Percentiles rank a stretch among this genome's conserved stretches.
Conservation (phyloP, 2,888 invertebrate species). For the Glomeris marginata region DNA sequence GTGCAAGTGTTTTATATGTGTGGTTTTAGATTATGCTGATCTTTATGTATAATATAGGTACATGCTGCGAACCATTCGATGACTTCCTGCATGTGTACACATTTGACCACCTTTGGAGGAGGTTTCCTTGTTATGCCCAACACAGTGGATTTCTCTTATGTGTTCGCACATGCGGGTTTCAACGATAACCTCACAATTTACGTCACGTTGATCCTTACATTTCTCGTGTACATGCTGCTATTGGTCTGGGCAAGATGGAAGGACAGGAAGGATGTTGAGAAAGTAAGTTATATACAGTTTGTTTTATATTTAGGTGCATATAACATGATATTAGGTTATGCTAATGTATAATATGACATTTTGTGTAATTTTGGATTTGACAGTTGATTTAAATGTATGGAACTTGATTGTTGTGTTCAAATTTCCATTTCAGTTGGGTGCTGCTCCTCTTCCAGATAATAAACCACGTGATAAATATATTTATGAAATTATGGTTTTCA, state of each 20-base stretch:
- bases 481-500: conserved; percentile 27
- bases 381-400: too few species aligned
- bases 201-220: conserved; percentile 30
- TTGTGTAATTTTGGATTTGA: not conserved
- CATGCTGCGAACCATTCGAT: conserved; percentile 1
- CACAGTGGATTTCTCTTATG: conserved; percentile 34
- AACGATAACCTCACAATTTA: conserved; percentile 34
- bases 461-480: conserved; percentile 25
- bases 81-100: conserved; percentile 18
- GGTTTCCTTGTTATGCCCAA: conserved; percentile 35
- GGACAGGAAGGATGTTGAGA: conserved; percentile 26
- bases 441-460: conserved; percentile 27
- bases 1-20: too few species aligned
- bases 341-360: not conserved
- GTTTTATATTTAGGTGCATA: too few species aligned
- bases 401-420: not conserved
- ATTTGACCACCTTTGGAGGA: conserved; percentile 33
- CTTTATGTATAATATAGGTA: conserved; percentile 3
- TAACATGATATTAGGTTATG: too few species aligned
- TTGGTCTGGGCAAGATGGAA: conserved; percentile 32
- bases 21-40: not conserved
- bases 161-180: conserved; percentile 33
- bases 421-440: conserved; percentile 22
- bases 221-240: conserved; percentile 27
- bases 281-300: conserved; percentile 14